Evolutionary conservation across 2,113 vertebrate genomes (phyloP).

Genomic region (Ptychochromis oligacanthus): DNA sequence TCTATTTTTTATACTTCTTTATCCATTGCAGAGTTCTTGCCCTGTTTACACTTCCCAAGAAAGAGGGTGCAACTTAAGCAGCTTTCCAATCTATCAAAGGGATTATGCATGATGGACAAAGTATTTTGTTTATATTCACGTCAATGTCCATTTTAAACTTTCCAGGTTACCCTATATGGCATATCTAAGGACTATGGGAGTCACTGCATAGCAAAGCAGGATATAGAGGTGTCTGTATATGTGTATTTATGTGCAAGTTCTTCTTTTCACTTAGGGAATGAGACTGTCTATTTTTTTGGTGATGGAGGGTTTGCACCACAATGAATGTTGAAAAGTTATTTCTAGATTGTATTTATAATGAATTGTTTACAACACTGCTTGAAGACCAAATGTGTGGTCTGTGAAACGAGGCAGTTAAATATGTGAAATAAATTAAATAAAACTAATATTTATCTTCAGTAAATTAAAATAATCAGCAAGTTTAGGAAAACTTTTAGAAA

Average conservation of each 20-base stretch:
- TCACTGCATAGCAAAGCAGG: conserved; percentile 2
- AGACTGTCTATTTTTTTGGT: conserved; percentile 12
- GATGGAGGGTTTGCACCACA: background rate
- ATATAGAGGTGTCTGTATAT: background rate
- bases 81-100: background rate
- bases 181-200: background rate
- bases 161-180: background rate
- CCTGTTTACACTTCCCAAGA: background rate
- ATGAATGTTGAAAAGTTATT: conserved; percentile 14
- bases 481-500: conserved; percentile 3
- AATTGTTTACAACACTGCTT: conserved; percentile 3
- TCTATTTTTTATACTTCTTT: background rate
- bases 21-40: background rate
- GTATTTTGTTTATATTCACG: background rate
- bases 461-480: background rate
- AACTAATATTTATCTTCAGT: background rate
- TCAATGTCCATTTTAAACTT: background rate
- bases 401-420: background rate
- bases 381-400: conserved; percentile 10
- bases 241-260: background rate
- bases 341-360: conserved; percentile 7
- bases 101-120: background rate
- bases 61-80: background rate
- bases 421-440: background rate
- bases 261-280: background rate